phyloP scores from a whole-genome alignment of 2,888 invertebrate genomes.

The Pyrrhosoma nymphula region DNA sequence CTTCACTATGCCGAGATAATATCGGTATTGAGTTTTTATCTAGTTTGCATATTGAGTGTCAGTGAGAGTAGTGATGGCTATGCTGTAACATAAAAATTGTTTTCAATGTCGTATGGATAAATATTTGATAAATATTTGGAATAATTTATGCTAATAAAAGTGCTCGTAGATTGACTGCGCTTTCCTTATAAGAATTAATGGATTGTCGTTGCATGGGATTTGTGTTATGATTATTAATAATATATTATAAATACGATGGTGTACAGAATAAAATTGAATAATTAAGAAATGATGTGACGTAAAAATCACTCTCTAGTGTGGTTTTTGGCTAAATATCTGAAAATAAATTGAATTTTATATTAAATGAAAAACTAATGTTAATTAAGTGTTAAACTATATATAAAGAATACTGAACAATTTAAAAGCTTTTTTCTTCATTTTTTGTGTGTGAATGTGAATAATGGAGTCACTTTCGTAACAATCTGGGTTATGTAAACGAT shows the following conservation, averaged over 20 bases:
- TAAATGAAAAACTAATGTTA: background rate
- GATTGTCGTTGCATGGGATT: background rate
- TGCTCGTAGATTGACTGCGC: background rate
- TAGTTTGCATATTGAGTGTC: background rate
- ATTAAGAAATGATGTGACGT: background rate
- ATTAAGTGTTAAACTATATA: background rate
- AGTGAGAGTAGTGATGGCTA: background rate
- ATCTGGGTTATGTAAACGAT: too few relatives aligned
- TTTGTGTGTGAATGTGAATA: too few relatives aligned
- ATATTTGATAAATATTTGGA: background rate
- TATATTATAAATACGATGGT: background rate
- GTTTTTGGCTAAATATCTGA: background rate
- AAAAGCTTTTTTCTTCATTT: background rate
- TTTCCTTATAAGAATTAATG: background rate
- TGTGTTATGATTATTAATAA: background rate
- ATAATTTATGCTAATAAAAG: conserved; percentile 28
- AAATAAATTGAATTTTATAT: background rate
- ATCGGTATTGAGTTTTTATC: background rate
- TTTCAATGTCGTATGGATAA: background rate
- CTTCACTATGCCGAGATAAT: background rate
- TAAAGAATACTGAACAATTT: background rate
- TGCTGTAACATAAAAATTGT: background rate
- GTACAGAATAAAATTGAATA: background rate
- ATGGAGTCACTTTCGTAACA: too few relatives aligned
- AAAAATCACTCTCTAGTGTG: background rate